A percentile compares a stretch with the other conserved stretches of the same genome.
Conservation (phyloP, 2,113 vertebrate genomes). For the Strix uralensis region DNA sequence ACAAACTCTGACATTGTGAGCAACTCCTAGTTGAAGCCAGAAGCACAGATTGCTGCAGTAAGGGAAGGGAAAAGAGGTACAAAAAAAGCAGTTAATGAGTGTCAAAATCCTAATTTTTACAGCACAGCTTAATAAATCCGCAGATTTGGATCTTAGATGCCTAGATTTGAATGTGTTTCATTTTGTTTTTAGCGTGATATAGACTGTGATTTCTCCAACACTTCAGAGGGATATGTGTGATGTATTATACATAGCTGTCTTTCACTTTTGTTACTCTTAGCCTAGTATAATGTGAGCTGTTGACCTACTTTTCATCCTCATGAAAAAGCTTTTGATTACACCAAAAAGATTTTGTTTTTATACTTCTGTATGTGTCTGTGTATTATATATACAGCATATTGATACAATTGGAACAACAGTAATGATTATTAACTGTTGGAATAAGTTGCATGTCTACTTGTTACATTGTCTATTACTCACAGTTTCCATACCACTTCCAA, state of each 20-base stretch:
- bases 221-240: background rate
- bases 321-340: background rate
- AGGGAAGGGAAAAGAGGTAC: accelerated
- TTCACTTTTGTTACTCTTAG: background rate
- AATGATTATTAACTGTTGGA: background rate
- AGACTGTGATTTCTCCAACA: background rate
- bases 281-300: background rate
- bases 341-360: background rate
- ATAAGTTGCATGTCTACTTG: background rate
- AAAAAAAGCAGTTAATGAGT: background rate
- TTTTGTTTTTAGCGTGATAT: background rate
- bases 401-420: background rate
- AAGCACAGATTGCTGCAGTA: background rate
- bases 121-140: background rate
- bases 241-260: background rate
- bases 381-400: background rate
- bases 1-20: background rate
- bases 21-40: background rate
- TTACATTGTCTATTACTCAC: background rate
- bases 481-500: conserved; percentile 42
- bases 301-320: background rate
- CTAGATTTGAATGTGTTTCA: background rate
- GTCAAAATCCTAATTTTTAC: background rate
- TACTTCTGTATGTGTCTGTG: background rate
- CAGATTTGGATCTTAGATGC: background rate